Base-by-base conservation (phyloP, 2,888 invertebrate genomes). In the Agapostemon virescens region DNA sequence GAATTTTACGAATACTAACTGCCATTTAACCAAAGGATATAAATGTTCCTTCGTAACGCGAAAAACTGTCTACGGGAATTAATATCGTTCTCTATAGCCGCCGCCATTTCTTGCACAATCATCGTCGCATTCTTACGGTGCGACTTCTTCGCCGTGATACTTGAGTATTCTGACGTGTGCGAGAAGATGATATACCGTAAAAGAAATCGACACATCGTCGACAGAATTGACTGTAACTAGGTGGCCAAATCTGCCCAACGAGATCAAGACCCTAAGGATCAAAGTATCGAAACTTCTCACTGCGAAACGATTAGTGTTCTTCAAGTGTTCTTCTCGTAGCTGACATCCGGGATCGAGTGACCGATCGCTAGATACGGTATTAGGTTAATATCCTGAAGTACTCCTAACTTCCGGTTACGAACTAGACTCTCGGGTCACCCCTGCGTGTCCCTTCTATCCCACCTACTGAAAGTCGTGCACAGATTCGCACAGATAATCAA, bases 301-400 rank as follows among this genome's bases (percentile, higher is more conserved):
- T 55, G 26, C 30, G 45, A 74, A 66, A 23, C 69, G 13, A 68
- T 76, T 76, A 76, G 67, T 77, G 76, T 81, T 80, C 73, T 77
- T 69, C 76, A 64, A 81, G 76, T 82, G 74, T 79, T 83, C 78
- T 85, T 83, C 78, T 85, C 72, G 36, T 83, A 85, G 81, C 55
- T 70, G 26, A 17, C 30, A 74, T 61, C 30, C 63, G 36, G 49
- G 33, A 61, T 38, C 42, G 42, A 63, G 38, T 71, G 66, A 42
- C 6, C 58, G 63, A 42, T 76, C 42, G 55, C 52, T 38, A 61
- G 42, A 66, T 42, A 69, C 42, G n/a, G 45, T 36, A 64, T 69
- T 74, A 82, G 49, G 36, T 6, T 71, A 71, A 77, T n/a, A 49
- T 52, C 66, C 7, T 23, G 64, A 78, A 55, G 38, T 23, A 71